Percentiles rank a stretch among this genome's conserved stretches.
These are phyloP conservation scores for Tetramorium bicarinatum DNA, from an alignment of 2,888 invertebrate species.

Conservation along the genomic window DNA sequence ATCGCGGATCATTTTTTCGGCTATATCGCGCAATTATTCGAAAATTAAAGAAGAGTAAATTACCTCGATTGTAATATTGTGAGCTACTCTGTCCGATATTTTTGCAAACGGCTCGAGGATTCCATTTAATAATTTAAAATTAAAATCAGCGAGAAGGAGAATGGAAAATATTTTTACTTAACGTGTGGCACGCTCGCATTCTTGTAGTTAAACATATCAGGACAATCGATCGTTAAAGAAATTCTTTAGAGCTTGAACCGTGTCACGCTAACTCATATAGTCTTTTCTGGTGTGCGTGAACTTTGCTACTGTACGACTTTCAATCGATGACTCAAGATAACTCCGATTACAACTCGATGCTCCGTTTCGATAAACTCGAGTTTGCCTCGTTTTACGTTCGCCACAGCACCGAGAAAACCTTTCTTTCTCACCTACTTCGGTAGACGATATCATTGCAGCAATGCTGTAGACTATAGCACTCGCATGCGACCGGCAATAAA, in stretches of 20 bases:
- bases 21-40: neutral
- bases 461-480: neutral
- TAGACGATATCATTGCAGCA: conserved; percentile 24
- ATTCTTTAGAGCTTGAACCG: neutral
- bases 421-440: conserved; percentile 48
- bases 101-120: neutral
- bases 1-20: neutral
- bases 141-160: neutral
- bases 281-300: neutral
- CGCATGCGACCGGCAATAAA: neutral
- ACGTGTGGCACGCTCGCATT: neutral
- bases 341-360: conserved; percentile 29
- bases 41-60: neutral
- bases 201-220: neutral
- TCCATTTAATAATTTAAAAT: neutral
- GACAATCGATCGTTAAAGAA: neutral
- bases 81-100: neutral
- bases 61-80: neutral
- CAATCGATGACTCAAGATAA: conserved; percentile 18
- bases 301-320: neutral
- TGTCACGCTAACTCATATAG: neutral
- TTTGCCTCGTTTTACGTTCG: conserved; percentile 19
- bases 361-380: conserved; percentile 47
- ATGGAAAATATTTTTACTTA: neutral
- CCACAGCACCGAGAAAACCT: neutral